These are phyloP conservation scores for Clitarchus hookeri DNA, from an alignment of 2,888 invertebrate genomes.

Conservation along the genomic window DNA sequence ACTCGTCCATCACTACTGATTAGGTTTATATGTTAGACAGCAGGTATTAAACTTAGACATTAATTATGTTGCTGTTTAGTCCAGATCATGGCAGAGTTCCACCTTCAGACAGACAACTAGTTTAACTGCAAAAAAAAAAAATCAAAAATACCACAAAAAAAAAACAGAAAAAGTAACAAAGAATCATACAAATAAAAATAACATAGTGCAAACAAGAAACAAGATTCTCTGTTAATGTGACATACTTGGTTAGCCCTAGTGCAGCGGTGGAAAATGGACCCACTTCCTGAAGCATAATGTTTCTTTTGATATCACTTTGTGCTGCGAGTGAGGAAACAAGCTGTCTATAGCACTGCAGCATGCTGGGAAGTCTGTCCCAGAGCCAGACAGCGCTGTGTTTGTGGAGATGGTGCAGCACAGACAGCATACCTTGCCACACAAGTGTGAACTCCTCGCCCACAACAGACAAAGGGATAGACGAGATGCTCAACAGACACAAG, in stretches of 20 bases:
- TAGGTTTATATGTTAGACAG: too few species aligned
- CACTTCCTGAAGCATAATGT: not conserved
- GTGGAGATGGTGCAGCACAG: not conserved
- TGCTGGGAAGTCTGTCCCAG: not conserved
- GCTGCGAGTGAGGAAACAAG: not conserved
- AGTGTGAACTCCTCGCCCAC: not conserved
- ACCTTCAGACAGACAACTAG: too few species aligned
- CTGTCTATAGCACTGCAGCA: not conserved
- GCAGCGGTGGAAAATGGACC: not conserved
- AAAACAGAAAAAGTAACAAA: too few species aligned
- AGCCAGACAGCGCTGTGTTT: not conserved
- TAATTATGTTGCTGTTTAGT: too few species aligned
- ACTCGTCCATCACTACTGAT: too few species aligned
- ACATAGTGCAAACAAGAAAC: too few species aligned
- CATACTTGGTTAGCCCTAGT: conserved; percentile 11
- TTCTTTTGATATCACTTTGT: not conserved
- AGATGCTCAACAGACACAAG: not conserved
- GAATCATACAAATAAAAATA: too few species aligned
- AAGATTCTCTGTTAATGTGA: not conserved
- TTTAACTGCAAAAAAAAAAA: too few species aligned
- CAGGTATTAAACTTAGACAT: too few species aligned
- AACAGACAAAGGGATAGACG: not conserved
- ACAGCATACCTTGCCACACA: not conserved
- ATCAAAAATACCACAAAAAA: too few species aligned
- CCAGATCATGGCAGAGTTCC: too few species aligned